phyloP scores from a whole-genome alignment of 2,888 invertebrate species.

The Lasioglossum figueresi region DNA sequence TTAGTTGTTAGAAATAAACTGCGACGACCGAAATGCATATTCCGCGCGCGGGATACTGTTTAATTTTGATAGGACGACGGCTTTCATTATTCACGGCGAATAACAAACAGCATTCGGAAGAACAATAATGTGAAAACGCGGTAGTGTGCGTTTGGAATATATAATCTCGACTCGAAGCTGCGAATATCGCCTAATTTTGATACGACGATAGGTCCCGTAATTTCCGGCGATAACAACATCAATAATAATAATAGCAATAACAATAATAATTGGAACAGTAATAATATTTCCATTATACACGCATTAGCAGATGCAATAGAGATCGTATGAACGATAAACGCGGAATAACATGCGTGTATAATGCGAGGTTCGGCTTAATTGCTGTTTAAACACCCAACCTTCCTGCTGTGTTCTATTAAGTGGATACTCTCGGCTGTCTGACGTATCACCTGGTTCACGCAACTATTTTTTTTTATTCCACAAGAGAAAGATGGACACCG shows the following conservation, averaged over 20 bases:
- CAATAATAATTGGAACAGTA: not conserved
- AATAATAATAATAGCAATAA: not conserved
- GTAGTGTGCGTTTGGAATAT: not conserved
- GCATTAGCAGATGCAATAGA: not conserved
- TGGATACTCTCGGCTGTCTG: not conserved
- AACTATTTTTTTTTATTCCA: not conserved
- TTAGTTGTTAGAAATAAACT: not conserved
- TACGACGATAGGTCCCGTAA: not conserved
- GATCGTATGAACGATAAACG: not conserved
- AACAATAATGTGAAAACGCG: not conserved
- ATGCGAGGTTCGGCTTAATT: conserved; percentile 12
- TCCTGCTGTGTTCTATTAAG: conserved; percentile 7
- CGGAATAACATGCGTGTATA: not conserved
- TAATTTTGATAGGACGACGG: not conserved
- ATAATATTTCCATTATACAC: not conserved
- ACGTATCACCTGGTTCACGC: conserved; percentile 1
- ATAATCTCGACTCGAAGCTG: too few species aligned
- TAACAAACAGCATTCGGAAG: not conserved
- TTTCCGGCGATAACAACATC: not conserved
- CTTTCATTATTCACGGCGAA: not conserved
- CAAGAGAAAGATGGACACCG: not conserved
- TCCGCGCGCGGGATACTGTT: not conserved
- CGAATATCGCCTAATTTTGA: not conserved
- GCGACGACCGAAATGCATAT: not conserved
- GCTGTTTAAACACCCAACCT: conserved; percentile 13